Evolutionary conservation across 2,888 invertebrate species (phyloP).

Genomic region (Neoitamus cyanurus): DNA sequence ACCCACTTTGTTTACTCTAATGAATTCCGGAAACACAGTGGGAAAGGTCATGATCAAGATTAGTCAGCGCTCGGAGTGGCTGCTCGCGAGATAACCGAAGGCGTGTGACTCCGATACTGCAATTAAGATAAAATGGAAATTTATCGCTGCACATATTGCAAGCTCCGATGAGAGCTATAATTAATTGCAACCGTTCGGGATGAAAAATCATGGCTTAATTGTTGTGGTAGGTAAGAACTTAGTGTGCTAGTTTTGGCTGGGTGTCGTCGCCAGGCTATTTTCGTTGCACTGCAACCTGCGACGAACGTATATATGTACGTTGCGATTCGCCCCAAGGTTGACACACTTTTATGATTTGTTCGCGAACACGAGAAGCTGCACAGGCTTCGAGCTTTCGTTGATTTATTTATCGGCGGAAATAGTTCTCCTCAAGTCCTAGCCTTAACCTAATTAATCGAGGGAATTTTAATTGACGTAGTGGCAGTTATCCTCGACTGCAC

Average conservation of each 20-base stretch:
- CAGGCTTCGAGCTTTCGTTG: conserved; percentile 23
- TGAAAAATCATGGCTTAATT: conserved; percentile 28
- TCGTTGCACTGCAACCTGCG: background rate
- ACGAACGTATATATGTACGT: background rate
- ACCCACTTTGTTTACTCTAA: conserved; percentile 4
- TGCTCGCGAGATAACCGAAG: conserved; percentile 11
- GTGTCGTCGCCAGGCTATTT: conserved; percentile 14
- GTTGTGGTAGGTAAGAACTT: conserved; percentile 30
- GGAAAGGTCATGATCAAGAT: conserved; percentile 42
- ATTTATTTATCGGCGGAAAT: conserved; percentile 44
- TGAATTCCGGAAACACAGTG: conserved; percentile 32
- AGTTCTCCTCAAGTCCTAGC: conserved; percentile 37
- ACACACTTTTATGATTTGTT: conserved; percentile 44
- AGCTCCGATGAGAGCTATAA: conserved; percentile 21
- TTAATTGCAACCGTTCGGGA: conserved; percentile 19
- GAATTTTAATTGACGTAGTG: conserved; percentile 38
- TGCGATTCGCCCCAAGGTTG: conserved; percentile 38
- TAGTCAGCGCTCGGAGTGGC: background rate
- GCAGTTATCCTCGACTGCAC: conserved; percentile 37
- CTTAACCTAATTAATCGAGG: conserved; percentile 38
- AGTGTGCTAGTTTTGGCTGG: conserved; percentile 31
- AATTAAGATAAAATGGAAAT: conserved; percentile 12
- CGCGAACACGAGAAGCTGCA: conserved; percentile 22
- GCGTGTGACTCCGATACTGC: background rate
- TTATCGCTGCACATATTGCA: background rate